Percentiles rank a stretch among this genome's conserved stretches.
These are phyloP conservation scores for Colinus virginianus DNA, from an alignment of 2,113 vertebrate genomes.

Conservation along the genomic window DNA sequence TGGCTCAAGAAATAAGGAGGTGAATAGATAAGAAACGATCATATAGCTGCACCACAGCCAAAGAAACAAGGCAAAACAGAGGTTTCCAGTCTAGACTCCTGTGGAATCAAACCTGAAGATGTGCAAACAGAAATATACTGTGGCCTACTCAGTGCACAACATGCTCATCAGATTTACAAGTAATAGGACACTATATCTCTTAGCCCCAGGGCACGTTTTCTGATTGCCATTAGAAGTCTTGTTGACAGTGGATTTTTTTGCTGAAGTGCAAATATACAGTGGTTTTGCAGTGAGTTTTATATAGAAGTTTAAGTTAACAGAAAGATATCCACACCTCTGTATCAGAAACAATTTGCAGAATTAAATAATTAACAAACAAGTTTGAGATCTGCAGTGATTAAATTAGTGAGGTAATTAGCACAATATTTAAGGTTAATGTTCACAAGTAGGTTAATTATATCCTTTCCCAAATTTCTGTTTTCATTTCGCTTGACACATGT, in stretches of 20 bases:
- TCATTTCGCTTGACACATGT: neutral
- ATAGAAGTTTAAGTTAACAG: neutral
- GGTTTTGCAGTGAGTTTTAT: neutral
- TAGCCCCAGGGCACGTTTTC: neutral
- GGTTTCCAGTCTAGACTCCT: neutral
- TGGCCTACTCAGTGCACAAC: neutral
- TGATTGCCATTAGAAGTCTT: constrained; percentile 19
- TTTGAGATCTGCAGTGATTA: constrained; percentile 51
- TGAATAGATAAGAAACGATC: neutral
- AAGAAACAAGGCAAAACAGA: neutral
- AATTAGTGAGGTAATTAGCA: constrained; percentile 66
- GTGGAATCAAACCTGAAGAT: neutral
- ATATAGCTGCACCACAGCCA: neutral
- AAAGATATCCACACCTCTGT: constrained; percentile 7
- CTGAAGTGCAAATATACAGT: neutral
- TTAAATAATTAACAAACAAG: constrained; percentile 55
- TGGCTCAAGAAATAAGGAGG: constrained; percentile 9
- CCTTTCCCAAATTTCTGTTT: constrained; percentile 63
- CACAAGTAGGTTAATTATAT: constrained; percentile 66
- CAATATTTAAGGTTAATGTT: constrained; percentile 64
- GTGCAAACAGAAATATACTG: neutral
- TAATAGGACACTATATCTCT: neutral
- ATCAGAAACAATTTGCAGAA: constrained; percentile 39
- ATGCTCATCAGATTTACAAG: constrained; percentile 26
- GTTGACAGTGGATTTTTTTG: neutral